Base-by-base conservation (phyloP, 53 echinoderm and acorn worm species). In the Zoroaster sp. region DNA sequence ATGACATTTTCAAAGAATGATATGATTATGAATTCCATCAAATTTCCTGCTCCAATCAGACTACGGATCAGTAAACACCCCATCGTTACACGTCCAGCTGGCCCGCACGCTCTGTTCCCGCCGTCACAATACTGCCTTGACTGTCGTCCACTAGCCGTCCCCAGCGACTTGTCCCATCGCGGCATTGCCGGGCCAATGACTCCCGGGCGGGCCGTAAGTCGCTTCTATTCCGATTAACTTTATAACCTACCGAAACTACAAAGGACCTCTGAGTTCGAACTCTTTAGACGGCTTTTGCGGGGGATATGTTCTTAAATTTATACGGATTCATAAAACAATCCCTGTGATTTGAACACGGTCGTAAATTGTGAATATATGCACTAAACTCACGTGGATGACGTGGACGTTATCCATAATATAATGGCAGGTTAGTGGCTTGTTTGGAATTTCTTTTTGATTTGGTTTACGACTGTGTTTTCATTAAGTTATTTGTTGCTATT, bases 181-280 rank as follows among this genome's bases (percentile, higher is more conserved):
- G 70, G 36, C 49, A 69, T 34, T 4, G 42, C 47, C 3, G 67
- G 7, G 31, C 32, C 52, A 32, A 85, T 70, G 30, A 36, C 72
- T 85, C 85, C 85, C 85, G 41, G 2, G 49, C 85, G 85, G 71
- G 40, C 25, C 21, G 70, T 85, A 85, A 72, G 46, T 72, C 71
- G 33, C 35, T 41, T 20, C 71, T 14, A 20, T 17, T 67, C 30
- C 66, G 69, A 82, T 82, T 69, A 36, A 47, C 71, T 85, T 51
- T 2, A 49, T 47, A 69, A 85, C 70, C 85, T 71, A 41, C 51
- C 85, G 49, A 72, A 70, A 51, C 85, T 52, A 85, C 85, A 69
- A n/a, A n/a, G 28, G 25, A 23, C 21, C n/a, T 20, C 21, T 54
- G 54, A 54, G 21, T 17, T 15, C 4, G 21, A 5, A 21, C 0